A percentile compares a stretch with the other conserved stretches of the same genome.
These are phyloP conservation scores for Wiebesia pumilae DNA, from an alignment of 1,140 invertebrate species.

Conservation along the genomic window DNA sequence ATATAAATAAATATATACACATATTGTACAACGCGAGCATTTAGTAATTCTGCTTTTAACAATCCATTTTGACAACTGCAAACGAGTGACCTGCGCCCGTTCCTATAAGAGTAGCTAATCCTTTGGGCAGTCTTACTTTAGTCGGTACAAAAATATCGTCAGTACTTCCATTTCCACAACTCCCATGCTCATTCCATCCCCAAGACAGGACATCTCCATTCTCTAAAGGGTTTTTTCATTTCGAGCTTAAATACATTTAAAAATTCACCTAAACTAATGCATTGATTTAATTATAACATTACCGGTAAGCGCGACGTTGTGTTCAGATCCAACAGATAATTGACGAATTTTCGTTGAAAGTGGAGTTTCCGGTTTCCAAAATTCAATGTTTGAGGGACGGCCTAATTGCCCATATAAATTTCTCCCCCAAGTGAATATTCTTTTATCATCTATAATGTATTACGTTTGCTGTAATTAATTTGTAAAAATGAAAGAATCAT, in stretches of 20 bases:
- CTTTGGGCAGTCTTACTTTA: conserved; percentile 62
- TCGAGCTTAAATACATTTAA: background rate
- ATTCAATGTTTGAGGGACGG: conserved; percentile 47
- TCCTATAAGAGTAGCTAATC: conserved; percentile 67
- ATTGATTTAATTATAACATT: conserved; percentile 42
- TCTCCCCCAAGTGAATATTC: conserved; percentile 84
- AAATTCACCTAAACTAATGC: no score
- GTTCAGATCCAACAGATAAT: conserved; percentile 85
- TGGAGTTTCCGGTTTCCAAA: conserved; percentile 56
- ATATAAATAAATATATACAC: background rate
- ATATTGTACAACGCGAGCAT: background rate
- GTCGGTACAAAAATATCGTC: conserved; percentile 77
- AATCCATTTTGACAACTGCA: conserved; percentile 71
- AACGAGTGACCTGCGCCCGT: conserved; percentile 78
- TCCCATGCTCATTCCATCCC: conserved; percentile 95
- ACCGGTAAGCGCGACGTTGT: conserved; percentile 80
- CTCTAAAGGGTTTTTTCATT: conserved; percentile 68
- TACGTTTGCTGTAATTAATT: background rate
- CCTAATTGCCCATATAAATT: conserved; percentile 88
- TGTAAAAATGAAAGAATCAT: background rate
- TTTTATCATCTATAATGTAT: conserved; percentile 62
- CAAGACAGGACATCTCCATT: conserved; percentile 82
- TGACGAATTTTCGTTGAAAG: conserved; percentile 69
- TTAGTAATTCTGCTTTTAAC: background rate
- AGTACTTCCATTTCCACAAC: conserved; percentile 84